A percentile compares a stretch with the other conserved stretches of the same genome.
Conservation (phyloP, 2,797 vertebrate species). For the Leptatherina wallacei region DNA sequence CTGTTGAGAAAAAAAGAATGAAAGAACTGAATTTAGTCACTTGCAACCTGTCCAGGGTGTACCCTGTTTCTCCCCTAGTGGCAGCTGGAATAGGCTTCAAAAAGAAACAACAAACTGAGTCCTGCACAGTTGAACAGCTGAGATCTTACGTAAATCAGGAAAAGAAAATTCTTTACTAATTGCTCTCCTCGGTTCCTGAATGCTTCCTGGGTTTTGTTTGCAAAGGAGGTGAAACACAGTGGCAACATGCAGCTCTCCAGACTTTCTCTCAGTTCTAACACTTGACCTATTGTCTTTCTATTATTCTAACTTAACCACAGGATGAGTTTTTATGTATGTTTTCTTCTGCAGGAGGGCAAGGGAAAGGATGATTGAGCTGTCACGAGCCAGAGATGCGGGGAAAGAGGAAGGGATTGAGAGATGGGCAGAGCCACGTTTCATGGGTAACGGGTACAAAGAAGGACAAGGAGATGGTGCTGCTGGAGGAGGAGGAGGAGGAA, state of each 20-base stretch:
- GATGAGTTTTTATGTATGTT: background rate
- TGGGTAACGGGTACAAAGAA: constrained; percentile 65
- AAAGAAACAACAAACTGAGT: background rate
- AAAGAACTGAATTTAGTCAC: background rate
- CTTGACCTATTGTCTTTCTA: background rate
- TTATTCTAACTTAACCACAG: constrained; percentile 12
- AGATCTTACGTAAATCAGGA: too few species aligned
- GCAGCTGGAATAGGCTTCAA: background rate
- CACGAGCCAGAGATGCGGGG: constrained; percentile 67
- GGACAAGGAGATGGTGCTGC: constrained; percentile 33
- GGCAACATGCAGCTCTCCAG: background rate
- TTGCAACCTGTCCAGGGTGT: too few species aligned
- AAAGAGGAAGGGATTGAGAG: constrained; percentile 70
- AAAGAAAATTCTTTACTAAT: too few species aligned
- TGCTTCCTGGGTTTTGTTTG: too few species aligned
- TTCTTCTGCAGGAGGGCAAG: constrained; percentile 85
- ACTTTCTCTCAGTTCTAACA: background rate
- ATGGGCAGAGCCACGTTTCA: constrained; percentile 65
- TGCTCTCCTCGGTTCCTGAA: too few species aligned
- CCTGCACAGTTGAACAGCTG: too few species aligned
- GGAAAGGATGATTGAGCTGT: constrained; percentile 87
- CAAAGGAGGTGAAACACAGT: background rate
- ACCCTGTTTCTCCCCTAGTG: too few species aligned
- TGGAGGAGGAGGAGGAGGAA: constrained; percentile 28
- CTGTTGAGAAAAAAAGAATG: background rate